phyloP scores from a whole-genome alignment of 2,888 invertebrate genomes.

The Coenonympha arcania region DNA sequence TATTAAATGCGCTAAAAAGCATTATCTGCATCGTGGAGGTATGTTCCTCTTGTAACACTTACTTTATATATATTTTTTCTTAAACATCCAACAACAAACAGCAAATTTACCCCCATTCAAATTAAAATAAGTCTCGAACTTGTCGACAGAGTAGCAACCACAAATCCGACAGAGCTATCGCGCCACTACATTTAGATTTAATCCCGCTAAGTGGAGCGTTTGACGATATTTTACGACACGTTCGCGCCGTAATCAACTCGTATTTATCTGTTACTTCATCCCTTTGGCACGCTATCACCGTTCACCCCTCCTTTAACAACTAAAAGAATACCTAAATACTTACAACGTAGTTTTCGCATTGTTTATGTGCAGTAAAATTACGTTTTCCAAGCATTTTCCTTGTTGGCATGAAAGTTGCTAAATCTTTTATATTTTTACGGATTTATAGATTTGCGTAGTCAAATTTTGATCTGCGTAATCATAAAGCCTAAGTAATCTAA shows the following conservation, averaged over 20 bases:
- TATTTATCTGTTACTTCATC: slow-evolving; percentile 23
- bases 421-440: no score
- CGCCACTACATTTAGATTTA: slow-evolving; percentile 53
- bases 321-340: background rate
- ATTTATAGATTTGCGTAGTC: no score
- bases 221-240: slow-evolving; percentile 50
- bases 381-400: no score
- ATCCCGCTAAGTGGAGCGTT: slow-evolving; percentile 58
- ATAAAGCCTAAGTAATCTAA: no score
- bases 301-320: slow-evolving; percentile 14
- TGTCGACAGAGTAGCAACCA: slow-evolving; percentile 13
- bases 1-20: no score
- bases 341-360: background rate
- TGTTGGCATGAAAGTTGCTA: no score
- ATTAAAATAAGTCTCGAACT: slow-evolving; percentile 5
- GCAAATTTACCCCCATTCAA: background rate
- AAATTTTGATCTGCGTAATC: no score
- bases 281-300: slow-evolving; percentile 15
- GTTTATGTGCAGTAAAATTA: background rate
- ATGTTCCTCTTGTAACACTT: no score
- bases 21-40: no score
- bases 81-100: no score
- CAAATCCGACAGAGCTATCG: slow-evolving; percentile 22
- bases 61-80: no score
- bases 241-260: slow-evolving; percentile 28